Percentiles rank a stretch among this genome's conserved stretches.
phyloP scores from a whole-genome alignment of 37 sponge, comb jelly and placozoan genomes.

The Tethya wilhelma region DNA sequence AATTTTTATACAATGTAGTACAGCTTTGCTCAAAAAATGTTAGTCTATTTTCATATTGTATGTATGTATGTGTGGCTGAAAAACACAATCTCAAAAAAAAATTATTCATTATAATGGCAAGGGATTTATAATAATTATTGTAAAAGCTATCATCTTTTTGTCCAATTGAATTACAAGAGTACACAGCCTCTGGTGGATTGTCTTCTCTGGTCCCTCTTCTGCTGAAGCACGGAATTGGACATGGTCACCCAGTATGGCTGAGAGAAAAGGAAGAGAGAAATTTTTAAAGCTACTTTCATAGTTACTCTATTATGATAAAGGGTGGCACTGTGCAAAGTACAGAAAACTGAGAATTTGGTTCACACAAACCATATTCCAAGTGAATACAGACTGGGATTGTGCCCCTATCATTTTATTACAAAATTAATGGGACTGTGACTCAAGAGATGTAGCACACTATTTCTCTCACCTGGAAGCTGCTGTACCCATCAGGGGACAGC shows the following conservation, averaged over 20 bases:
- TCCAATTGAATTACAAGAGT: neutral
- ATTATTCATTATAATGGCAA: too few species aligned
- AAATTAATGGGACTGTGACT: neutral
- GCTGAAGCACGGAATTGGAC: conserved; percentile 25
- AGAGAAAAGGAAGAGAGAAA: neutral
- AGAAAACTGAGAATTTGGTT: neutral
- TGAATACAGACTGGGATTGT: neutral
- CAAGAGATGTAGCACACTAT: neutral
- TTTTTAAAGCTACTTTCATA: neutral
- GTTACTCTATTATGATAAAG: neutral
- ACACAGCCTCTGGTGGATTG: neutral
- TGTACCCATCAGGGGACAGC: conserved; percentile 32
- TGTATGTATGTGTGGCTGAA: too few species aligned
- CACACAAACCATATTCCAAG: neutral
- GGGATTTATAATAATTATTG: too few species aligned
- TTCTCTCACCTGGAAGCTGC: conserved; percentile 17
- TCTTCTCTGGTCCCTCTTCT: neutral
- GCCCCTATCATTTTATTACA: too few species aligned
- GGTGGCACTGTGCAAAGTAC: neutral
- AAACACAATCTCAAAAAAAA: too few species aligned
- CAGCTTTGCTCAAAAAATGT: too few species aligned
- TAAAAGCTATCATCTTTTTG: too few species aligned
- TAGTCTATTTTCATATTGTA: too few species aligned
- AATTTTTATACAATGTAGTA: too few species aligned
- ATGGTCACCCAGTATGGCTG: conserved; percentile 46